Evolutionary conservation across 2,797 vertebrate species (phyloP).

Genomic region (Xiphorhynchus erythropygius): DNA sequence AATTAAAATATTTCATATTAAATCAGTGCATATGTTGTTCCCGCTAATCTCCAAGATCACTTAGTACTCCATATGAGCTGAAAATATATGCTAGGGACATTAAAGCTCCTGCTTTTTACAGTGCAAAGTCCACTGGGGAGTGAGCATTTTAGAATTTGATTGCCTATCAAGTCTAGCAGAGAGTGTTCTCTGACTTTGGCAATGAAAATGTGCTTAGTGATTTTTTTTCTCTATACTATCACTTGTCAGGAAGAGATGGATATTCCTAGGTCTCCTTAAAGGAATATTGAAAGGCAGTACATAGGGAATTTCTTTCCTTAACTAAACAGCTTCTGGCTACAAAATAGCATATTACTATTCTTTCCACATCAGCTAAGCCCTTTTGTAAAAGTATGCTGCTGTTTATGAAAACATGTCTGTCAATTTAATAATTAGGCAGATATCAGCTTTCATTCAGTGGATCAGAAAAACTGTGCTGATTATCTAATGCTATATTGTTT

Average conservation of each 20-base stretch:
- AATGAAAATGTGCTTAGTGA: neutral
- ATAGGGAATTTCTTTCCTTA: neutral
- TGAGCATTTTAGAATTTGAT: neutral
- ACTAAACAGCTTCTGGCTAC: neutral
- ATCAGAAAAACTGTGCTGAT: neutral
- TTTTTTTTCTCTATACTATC: neutral
- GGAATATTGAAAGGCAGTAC: neutral
- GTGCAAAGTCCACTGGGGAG: neutral
- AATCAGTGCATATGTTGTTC: neutral
- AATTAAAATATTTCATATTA: conserved; percentile 22
- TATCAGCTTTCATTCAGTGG: neutral
- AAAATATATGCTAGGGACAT: neutral
- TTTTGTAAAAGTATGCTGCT: neutral
- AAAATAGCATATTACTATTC: neutral
- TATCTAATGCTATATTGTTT: neutral
- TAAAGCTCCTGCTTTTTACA: neutral
- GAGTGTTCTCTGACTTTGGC: neutral
- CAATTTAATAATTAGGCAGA: neutral
- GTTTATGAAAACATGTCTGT: conserved; percentile 7
- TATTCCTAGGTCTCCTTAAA: neutral
- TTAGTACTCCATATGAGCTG: neutral
- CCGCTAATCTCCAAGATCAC: neutral
- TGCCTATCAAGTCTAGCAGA: neutral
- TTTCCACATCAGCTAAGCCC: neutral
- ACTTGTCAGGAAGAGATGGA: neutral